Evolutionary conservation across 2,113 vertebrate species (phyloP), one percentile per base, ranked within the genome.

Genomic region (Ancistrus triradiatus): DNA sequence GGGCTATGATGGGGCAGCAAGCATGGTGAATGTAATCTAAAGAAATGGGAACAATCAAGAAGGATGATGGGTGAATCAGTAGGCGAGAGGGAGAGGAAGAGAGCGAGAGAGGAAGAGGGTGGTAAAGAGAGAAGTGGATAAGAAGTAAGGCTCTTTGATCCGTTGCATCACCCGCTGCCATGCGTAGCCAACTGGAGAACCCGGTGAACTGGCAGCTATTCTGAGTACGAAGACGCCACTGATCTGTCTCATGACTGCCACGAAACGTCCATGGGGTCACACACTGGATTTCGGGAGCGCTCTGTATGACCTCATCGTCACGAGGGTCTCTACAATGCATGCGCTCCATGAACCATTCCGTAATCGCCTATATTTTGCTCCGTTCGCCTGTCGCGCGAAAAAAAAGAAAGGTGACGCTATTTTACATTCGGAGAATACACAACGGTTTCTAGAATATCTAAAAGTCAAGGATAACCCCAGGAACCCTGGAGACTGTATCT

Each of bases 201-300:
- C 70, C 31, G 55, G 60, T 38, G 66, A 55, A 65, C 51, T 25
- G 49, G 42, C 5, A 33, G 57, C 66, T 74, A 69, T 74, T 74
- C 66, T 61, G 61, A 74, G 72, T 15, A 38, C 22, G 33, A 48
- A 61, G 53, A 63, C 49, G 59, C 48, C 70, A 62, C 50, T 33
- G 13, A 43, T 61, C 42, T 44, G 65, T 69, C 71, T 73, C 52
- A 69, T 73, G 71, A 69, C 66, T 73, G 56, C 66, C 53, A 60
- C 66, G 65, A 42, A 72, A 74, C 61, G 61, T 55, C 59, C 9
- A 33, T 47, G 50, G 53, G 22, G 63, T 70, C 68, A 51, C n/a
- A 19, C 15, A 22, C 10, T 13, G 35, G 19, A 18, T 50, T 66
- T 38, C 18, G 62, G 43, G n/a, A 44, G 33, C 33, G 25, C 52